Percentiles rank a stretch among this genome's conserved stretches.
These are phyloP conservation scores for Oncorhynchus mykiss DNA, from an alignment of 2,113 vertebrate genomes.

Conservation along the genomic window DNA sequence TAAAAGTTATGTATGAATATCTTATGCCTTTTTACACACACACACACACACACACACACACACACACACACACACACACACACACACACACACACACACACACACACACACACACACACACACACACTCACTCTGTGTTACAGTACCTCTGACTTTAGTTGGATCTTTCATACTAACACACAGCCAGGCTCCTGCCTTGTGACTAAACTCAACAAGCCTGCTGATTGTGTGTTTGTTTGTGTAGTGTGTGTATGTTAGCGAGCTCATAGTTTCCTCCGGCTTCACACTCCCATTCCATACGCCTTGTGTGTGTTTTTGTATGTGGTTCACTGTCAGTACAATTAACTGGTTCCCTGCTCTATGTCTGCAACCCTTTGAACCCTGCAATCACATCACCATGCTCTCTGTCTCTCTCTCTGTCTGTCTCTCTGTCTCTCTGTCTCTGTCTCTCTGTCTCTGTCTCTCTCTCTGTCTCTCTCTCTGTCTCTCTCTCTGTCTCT, in stretches of 20 bases:
- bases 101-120: not conserved
- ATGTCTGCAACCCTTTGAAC: too few species aligned
- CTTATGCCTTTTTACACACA: not conserved
- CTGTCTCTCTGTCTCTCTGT: not conserved
- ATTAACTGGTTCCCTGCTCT: not conserved
- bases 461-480: not conserved
- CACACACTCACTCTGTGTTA: not conserved
- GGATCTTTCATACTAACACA: slow-evolving; percentile 30
- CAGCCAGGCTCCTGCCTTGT: slow-evolving; percentile 15
- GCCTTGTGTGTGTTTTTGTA: not conserved
- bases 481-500: not conserved
- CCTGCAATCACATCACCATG: not conserved
- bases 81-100: not conserved
- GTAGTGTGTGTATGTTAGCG: slow-evolving; percentile 6
- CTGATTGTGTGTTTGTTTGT: not conserved
- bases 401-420: not conserved
- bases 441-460: not conserved
- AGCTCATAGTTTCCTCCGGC: not conserved
- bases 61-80: not conserved
- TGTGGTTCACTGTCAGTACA: not conserved
- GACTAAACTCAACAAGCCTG: slow-evolving; percentile 1
- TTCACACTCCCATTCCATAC: not conserved
- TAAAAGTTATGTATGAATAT: not conserved
- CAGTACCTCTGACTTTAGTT: slow-evolving; percentile 28
- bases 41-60: not conserved